Percentiles rank a stretch among this genome's conserved stretches.
phyloP scores from a whole-genome alignment of 2,888 invertebrate genomes.

The Eudemis profundana region DNA sequence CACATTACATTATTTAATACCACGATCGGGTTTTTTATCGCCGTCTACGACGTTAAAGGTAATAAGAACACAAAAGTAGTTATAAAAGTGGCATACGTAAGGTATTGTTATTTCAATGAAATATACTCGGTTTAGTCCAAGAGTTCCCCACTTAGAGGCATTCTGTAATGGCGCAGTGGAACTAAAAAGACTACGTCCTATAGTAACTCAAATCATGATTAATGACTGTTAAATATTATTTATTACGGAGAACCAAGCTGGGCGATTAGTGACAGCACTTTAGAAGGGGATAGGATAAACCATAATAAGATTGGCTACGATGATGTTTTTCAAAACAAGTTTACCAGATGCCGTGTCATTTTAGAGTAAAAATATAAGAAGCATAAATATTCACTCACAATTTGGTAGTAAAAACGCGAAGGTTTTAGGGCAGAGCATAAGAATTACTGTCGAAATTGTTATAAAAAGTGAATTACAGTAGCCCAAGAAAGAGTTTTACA shows the following conservation, averaged over 20 bases:
- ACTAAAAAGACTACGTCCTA: constrained; percentile 49
- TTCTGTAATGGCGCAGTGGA: constrained; percentile 20
- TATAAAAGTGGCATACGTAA: background rate
- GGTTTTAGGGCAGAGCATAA: background rate
- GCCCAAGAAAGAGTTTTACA: constrained; percentile 17
- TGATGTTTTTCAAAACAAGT: background rate
- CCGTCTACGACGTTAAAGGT: background rate
- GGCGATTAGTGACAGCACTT: constrained; percentile 21
- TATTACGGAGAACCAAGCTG: constrained; percentile 16
- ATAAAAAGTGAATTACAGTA: constrained; percentile 15
- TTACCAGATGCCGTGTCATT: background rate
- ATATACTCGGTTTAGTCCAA: background rate
- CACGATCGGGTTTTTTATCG: constrained; percentile 10
- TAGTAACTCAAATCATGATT: constrained; percentile 63
- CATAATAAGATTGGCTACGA: background rate
- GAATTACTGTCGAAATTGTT: constrained; percentile 30
- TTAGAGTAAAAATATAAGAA: background rate
- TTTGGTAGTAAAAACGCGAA: background rate
- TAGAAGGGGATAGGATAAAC: constrained; percentile 2
- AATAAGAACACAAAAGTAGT: background rate
- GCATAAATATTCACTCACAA: background rate
- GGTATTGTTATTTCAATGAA: background rate
- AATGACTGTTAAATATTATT: constrained; percentile 54
- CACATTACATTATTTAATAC: constrained; percentile 11
- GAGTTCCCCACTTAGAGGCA: constrained; percentile 20